Evolutionary conservation across 2,797 vertebrate genomes (phyloP), one percentile per base, ranked within the genome.

Genomic region (Crocodylus rhombifer): DNA sequence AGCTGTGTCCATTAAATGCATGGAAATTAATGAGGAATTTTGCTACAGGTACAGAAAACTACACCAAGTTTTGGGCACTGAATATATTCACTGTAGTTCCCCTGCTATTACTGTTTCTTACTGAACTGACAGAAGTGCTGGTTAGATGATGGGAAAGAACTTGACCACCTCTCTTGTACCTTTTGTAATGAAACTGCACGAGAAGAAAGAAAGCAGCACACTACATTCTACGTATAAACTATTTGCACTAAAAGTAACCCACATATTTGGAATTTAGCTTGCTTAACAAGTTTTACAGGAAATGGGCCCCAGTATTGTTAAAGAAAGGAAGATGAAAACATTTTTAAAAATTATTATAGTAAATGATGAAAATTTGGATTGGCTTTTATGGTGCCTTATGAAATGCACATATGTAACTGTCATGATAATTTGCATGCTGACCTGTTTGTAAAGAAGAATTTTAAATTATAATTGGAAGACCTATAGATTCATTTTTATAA

Each of bases 51-150:
- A 7, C 33, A 0, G 0, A 51, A 30, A 17, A 71, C 7, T 6
- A 61, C 36, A 61, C 6, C 7, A 56, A 2, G 63, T 77, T 21
- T 57, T 33, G n/a, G 8, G 4, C 1, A 33, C 33, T 25, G 23
- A 62, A 10, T 14, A 6, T 2, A 1, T 8, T 23, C 12, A 0
- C 0, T 17, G 17, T 18, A 30, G 87, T 55, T 12, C 67, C 36
- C 4, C 14, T 63, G 15, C 36, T 65, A 28, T 4, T 5, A 0
- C 9, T 16, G 89, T 20, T 2, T 28, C 17, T 77, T 62, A 14
- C 3, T 2, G 0, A 62, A n/a, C 30, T 77, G 71, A 0, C 5
- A 16, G 0, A 26, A 60, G 57, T 55, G 77, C 33, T 85, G 4
- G 67, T 88, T 58, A 4, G 17, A 14, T 14, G 58, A n/a, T 1